Percentiles rank a stretch among this genome's conserved stretches.
Evolutionary conservation across 1,140 invertebrate species (phyloP).

Genomic region (Drosophila insularis): DNA sequence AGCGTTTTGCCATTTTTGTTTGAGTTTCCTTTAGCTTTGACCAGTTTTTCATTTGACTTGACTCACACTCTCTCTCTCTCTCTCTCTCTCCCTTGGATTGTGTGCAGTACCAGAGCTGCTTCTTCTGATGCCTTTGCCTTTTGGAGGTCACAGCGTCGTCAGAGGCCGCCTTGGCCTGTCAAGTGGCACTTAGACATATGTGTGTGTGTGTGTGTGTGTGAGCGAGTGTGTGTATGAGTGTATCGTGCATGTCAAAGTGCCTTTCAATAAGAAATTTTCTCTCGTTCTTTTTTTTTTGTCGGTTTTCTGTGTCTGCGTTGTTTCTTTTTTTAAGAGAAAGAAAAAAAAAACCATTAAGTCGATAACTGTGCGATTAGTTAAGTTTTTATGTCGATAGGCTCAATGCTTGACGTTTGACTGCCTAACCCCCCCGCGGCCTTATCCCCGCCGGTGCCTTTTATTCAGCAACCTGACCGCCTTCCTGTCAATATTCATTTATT

Average conservation of each 20-base stretch:
- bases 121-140: slow-evolving; percentile 30
- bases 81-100: no score
- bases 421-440: neutral
- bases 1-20: slow-evolving; percentile 59
- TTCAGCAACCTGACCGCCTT: slow-evolving; percentile 35
- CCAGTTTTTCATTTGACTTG: slow-evolving; percentile 75
- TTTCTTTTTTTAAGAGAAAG: slow-evolving; percentile 27
- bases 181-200: slow-evolving; percentile 53
- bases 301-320: slow-evolving; percentile 14
- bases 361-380: slow-evolving; percentile 77
- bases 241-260: slow-evolving; percentile 65
- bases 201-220: slow-evolving; percentile 22
- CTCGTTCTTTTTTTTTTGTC: slow-evolving; percentile 18
- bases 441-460: neutral
- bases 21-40: slow-evolving; percentile 53
- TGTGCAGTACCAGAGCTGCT: slow-evolving; percentile 70
- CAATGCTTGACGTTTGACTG: slow-evolving; percentile 26
- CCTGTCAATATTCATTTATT: slow-evolving; percentile 79
- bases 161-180: slow-evolving; percentile 58
- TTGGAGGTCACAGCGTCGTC: slow-evolving; percentile 62
- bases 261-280: slow-evolving; percentile 60
- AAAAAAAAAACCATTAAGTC: slow-evolving; percentile 72
- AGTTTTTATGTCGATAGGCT: slow-evolving; percentile 71
- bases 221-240: slow-evolving; percentile 30
- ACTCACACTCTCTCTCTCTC: slow-evolving; percentile 21